These are phyloP conservation scores for Theristicus caerulescens DNA, from an alignment of 2,113 vertebrate species.

Conservation along the genomic window DNA sequence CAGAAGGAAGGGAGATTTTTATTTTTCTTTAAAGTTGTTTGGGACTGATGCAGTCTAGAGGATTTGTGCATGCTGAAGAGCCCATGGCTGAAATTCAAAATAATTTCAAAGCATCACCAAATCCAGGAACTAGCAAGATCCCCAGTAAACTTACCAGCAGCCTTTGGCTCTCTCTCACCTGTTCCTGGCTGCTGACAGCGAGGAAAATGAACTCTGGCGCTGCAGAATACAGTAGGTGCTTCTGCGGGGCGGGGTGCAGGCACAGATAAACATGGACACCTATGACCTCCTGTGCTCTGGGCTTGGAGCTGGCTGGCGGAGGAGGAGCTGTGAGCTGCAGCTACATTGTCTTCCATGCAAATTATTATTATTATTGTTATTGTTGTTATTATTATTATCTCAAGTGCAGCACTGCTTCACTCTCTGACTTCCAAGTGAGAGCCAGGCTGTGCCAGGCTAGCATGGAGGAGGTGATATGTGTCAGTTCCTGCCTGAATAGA, in stretches of 20 bases:
- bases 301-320: not conserved
- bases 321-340: not conserved
- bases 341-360: not conserved
- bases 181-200: not conserved
- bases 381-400: not conserved
- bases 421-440: not conserved
- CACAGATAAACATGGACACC: not conserved
- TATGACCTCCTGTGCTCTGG: not conserved
- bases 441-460: not conserved
- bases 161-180: not conserved
- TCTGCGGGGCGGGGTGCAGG: not conserved
- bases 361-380: not conserved
- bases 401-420: not conserved
- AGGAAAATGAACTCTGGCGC: not conserved
- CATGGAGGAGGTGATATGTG: not conserved
- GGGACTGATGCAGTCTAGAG: not conserved
- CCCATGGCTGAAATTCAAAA: not conserved
- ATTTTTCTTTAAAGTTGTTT: not conserved
- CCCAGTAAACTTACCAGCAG: not conserved
- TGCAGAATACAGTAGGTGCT: not conserved
- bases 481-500: not conserved
- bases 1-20: not conserved
- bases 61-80: not conserved
- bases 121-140: not conserved
- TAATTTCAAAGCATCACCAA: not conserved